Conservation (phyloP, 2,888 invertebrate species). For the Eupithecia tripunctaria region DNA sequence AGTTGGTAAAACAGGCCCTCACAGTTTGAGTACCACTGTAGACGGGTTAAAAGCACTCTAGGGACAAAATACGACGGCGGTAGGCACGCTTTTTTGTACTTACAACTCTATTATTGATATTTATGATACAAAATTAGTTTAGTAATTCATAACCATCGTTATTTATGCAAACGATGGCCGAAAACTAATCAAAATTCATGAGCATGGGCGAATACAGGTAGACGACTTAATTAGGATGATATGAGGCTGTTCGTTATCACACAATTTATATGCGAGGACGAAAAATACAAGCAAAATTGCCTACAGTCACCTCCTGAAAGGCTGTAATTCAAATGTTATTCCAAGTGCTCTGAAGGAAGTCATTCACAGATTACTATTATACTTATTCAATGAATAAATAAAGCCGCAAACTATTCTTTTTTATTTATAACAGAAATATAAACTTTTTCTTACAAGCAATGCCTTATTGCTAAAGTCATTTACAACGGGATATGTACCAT, state of each 20-base stretch:
- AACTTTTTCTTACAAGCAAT: too few species aligned
- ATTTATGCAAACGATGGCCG: conserved; percentile 28
- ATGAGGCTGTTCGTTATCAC: conserved; percentile 16
- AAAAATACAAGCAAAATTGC: not conserved
- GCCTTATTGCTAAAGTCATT: too few species aligned
- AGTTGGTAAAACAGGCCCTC: conserved; percentile 6
- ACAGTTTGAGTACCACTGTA: conserved; percentile 61
- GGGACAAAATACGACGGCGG: not conserved
- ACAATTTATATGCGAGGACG: conserved; percentile 6
- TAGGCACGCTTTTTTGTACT: conserved; percentile 2
- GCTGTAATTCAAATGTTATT: too few species aligned
- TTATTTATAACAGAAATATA: too few species aligned
- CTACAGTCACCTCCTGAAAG: not conserved
- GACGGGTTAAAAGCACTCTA: conserved; percentile 48
- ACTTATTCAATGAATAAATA: too few species aligned
- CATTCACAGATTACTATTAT: too few species aligned
- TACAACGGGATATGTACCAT: too few species aligned
- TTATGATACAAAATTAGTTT: conserved; percentile 22
- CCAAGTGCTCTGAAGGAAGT: too few species aligned
- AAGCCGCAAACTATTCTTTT: too few species aligned
- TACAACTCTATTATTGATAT: conserved; percentile 30
- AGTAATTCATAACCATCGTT: conserved; percentile 28
- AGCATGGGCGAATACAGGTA: conserved; percentile 25
- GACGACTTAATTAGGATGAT: conserved; percentile 18
- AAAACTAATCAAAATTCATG: conserved; percentile 33